phyloP scores from a whole-genome alignment of 1,140 invertebrate genomes.

The Brachionus rotundiformis region DNA sequence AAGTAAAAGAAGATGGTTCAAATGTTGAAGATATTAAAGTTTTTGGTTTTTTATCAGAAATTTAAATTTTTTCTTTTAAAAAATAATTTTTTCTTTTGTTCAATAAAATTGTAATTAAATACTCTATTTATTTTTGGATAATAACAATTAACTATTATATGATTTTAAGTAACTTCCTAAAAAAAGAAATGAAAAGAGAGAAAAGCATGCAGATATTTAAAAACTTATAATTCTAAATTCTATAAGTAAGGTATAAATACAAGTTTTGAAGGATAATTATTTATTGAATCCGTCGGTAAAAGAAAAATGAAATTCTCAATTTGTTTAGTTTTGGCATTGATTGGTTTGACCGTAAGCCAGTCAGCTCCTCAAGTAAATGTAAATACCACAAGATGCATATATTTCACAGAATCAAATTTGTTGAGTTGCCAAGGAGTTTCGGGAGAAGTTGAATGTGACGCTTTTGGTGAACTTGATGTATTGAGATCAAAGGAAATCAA shows the following conservation, averaged over 20 bases:
- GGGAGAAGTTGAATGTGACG: conserved; percentile 47
- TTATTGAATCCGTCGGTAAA: too few relatives aligned
- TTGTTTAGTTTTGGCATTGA: not conserved
- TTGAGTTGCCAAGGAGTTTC: not conserved
- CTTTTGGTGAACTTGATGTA: not conserved
- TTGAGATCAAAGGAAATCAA: not conserved
- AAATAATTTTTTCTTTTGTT: not conserved
- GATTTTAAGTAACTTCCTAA: too few relatives aligned
- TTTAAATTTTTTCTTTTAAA: not conserved
- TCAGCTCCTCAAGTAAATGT: not conserved
- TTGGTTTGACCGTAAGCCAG: not conserved
- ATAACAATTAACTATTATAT: too few relatives aligned
- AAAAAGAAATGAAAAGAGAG: too few relatives aligned
- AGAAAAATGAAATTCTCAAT: not conserved
- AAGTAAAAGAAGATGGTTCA: not conserved
- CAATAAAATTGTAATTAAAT: not conserved
- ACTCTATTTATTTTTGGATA: not conserved
- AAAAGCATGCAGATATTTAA: conserved; percentile 10
- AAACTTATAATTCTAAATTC: too few relatives aligned
- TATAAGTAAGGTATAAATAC: not conserved
- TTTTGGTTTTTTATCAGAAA: not conserved
- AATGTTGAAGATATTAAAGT: conserved; percentile 15
- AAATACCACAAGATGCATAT: conserved; percentile 28
- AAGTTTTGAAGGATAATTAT: too few relatives aligned
- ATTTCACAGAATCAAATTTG: not conserved